Percentiles rank a stretch among this genome's conserved stretches.
Conservation (phyloP, 2,113 vertebrate genomes). For the Labeo catla region DNA sequence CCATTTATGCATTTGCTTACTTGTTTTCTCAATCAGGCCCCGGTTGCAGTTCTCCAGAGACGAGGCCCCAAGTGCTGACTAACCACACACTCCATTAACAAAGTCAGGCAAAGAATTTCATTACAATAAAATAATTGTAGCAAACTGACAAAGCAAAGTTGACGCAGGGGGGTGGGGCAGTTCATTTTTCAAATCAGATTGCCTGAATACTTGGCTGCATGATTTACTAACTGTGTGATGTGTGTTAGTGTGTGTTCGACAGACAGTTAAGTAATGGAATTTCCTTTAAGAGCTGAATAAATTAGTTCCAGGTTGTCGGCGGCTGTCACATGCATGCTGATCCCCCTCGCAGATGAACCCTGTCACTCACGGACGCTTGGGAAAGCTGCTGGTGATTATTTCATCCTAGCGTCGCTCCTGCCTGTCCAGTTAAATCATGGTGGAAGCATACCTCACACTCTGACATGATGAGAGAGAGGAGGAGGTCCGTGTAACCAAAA, state of each 20-base stretch:
- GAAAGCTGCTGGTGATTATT: conserved; percentile 59
- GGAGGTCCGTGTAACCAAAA: neutral
- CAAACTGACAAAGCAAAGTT: conserved; percentile 40
- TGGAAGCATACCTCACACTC: neutral
- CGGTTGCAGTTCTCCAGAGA: conserved; percentile 43
- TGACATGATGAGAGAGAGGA: neutral
- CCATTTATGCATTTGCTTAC: conserved; percentile 73
- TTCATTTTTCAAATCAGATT: conserved; percentile 61
- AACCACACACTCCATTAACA: conserved; percentile 58
- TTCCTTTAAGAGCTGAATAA: conserved; percentile 67
- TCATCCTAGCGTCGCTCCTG: conserved; percentile 36
- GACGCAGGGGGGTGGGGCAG: conserved; percentile 21
- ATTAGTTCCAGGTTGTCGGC: conserved; percentile 65
- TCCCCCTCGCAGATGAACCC: conserved; percentile 58
- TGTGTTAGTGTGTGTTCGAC: conserved; percentile 58
- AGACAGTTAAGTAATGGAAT: conserved; percentile 62
- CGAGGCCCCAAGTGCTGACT: conserved; percentile 47
- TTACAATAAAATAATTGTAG: conserved; percentile 65
- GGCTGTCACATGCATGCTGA: conserved; percentile 57
- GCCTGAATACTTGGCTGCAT: conserved; percentile 52
- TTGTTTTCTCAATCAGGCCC: conserved; percentile 67
- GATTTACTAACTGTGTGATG: conserved; percentile 64
- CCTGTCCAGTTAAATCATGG: conserved; percentile 40
- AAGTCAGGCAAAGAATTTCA: conserved; percentile 60
- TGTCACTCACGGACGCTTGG: conserved; percentile 60